Conservation (phyloP, 64 coral and sea anemone genomes). For the Pocillopora verrucosa region DNA sequence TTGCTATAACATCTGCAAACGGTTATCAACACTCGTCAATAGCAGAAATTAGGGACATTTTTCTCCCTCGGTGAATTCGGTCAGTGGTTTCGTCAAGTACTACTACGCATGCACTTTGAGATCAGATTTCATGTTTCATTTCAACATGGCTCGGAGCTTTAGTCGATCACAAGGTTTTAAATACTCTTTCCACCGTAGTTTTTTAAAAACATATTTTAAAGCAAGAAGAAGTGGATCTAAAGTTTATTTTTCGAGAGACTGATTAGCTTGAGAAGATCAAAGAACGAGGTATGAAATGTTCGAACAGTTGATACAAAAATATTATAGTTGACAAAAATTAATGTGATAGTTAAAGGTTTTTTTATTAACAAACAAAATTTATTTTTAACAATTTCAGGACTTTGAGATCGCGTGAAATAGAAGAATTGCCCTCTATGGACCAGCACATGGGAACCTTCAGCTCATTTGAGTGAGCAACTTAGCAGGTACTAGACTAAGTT, state of each 20-base stretch:
- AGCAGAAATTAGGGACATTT: too few species aligned
- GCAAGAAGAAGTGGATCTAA: constrained; percentile 2
- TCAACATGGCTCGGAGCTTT: too few species aligned
- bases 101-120: neutral
- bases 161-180: neutral
- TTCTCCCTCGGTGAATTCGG: neutral
- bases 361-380: neutral
- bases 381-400: constrained; percentile 12
- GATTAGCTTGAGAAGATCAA: neutral
- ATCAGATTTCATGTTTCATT: too few species aligned
- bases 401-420: neutral
- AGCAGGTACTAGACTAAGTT: too few species aligned
- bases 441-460: neutral
- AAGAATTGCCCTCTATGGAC: neutral
- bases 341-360: too few species aligned
- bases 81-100: neutral
- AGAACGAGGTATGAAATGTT: neutral
- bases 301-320: too few species aligned
- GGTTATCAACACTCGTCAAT: too few species aligned
- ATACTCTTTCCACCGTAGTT: neutral
- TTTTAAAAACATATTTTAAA: neutral
- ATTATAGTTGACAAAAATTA: too few species aligned
- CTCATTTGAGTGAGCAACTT: too few species aligned
- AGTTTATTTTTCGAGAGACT: constrained; percentile 12
- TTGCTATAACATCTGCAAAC: too few species aligned